These are phyloP conservation scores for Laticauda colubrina DNA, from an alignment of 2,113 vertebrate species.

Conservation along the genomic window DNA sequence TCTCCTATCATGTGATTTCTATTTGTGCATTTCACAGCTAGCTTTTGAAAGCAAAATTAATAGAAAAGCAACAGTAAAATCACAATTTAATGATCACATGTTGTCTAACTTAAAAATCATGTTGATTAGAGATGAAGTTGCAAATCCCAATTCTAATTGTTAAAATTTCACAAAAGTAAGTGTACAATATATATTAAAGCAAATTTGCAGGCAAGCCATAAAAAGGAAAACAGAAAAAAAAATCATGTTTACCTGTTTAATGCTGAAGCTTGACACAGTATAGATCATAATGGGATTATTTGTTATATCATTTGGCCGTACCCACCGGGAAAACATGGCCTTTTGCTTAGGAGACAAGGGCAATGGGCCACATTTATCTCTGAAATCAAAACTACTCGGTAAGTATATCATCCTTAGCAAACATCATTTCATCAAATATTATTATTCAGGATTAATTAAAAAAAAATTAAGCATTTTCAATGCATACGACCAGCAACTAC, in stretches of 20 bases:
- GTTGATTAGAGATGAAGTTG: neutral
- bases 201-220: neutral
- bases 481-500: neutral
- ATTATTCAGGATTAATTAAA: neutral
- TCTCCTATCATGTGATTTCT: neutral
- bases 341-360: slow-evolving; percentile 95
- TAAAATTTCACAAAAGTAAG: neutral
- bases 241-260: slow-evolving; percentile 85
- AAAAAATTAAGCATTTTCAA: neutral
- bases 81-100: neutral
- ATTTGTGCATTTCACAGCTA: neutral
- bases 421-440: neutral
- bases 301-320: slow-evolving; percentile 90
- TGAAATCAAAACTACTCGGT: slow-evolving; percentile 50
- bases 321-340: slow-evolving; percentile 92
- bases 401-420: neutral
- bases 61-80: neutral
- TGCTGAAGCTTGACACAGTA: slow-evolving; percentile 99
- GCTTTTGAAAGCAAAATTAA: neutral
- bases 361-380: slow-evolving; percentile 89
- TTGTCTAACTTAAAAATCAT: neutral
- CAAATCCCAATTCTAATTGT: neutral
- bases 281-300: slow-evolving; percentile 97
- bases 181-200: neutral
- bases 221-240: neutral